Evolutionary conservation across 1,140 invertebrate species (phyloP).

Genomic region (Brachionus angularis): DNA sequence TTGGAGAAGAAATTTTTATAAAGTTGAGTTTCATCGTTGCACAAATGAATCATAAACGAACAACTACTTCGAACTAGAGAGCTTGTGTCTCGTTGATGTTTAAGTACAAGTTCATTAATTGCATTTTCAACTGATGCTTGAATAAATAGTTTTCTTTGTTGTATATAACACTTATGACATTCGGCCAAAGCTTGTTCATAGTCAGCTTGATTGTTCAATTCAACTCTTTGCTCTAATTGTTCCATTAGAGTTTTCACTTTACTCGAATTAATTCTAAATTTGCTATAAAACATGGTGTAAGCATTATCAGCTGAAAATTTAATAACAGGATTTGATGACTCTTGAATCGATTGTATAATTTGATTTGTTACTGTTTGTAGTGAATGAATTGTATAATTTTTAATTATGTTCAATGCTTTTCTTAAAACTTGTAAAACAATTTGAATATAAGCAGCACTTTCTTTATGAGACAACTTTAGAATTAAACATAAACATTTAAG

Average conservation of each 20-base stretch:
- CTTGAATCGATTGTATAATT: slow-evolving; percentile 34
- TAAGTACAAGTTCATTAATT: slow-evolving; percentile 67
- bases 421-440: slow-evolving; percentile 68
- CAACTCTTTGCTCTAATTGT: slow-evolving; percentile 70
- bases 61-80: slow-evolving; percentile 78
- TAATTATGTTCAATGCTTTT: slow-evolving; percentile 72
- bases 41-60: slow-evolving; percentile 81
- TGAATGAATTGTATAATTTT: slow-evolving; percentile 69
- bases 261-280: slow-evolving; percentile 80
- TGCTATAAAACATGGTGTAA: slow-evolving; percentile 84
- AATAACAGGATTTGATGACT: slow-evolving; percentile 4
- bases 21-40: slow-evolving; percentile 82
- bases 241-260: slow-evolving; percentile 75
- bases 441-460: slow-evolving; percentile 64
- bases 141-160: slow-evolving; percentile 69
- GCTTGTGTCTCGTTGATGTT: slow-evolving; percentile 77
- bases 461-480: slow-evolving; percentile 50
- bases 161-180: slow-evolving; percentile 78
- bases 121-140: slow-evolving; percentile 62
- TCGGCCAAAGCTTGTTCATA: slow-evolving; percentile 74
- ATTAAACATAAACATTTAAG: slow-evolving; percentile 12
- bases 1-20: slow-evolving; percentile 81
- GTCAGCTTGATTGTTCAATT: not conserved
- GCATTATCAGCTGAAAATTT: slow-evolving; percentile 65
- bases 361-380: slow-evolving; percentile 59